Evolutionary conservation across 2,113 vertebrate species (phyloP).

Genomic region (Oreochromis niloticus): DNA sequence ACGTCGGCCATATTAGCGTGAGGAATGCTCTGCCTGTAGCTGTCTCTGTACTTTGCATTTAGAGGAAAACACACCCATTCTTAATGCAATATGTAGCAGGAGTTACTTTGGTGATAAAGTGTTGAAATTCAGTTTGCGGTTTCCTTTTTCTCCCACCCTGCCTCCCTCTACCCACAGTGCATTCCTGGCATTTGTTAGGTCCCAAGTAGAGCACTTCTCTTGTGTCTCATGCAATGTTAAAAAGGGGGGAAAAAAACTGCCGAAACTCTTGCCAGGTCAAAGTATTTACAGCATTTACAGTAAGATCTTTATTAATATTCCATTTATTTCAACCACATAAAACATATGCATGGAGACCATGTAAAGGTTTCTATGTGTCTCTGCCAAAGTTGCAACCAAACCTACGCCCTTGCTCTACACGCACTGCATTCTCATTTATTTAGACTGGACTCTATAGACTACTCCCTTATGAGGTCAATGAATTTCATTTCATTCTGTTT

Average conservation of each 20-base stretch:
- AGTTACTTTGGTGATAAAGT: background rate
- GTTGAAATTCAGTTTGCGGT: background rate
- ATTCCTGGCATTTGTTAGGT: background rate
- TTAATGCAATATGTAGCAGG: background rate
- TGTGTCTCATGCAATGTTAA: background rate
- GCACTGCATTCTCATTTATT: background rate
- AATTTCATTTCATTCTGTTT: background rate
- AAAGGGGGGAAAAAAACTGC: rapidly evolving
- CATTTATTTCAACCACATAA: background rate
- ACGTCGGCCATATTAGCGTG: background rate
- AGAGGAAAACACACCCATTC: background rate
- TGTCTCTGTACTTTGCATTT: background rate
- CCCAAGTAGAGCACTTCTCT: background rate
- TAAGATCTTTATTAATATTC: background rate
- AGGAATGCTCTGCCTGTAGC: background rate
- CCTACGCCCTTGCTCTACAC: background rate
- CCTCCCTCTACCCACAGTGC: background rate
- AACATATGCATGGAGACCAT: background rate
- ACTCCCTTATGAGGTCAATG: background rate
- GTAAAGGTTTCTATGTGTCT: background rate
- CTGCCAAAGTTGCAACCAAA: background rate
- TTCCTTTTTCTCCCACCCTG: background rate
- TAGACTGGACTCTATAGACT: background rate
- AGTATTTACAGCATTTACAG: background rate
- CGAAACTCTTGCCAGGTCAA: background rate